A percentile compares a stretch with the other conserved stretches of the same genome.
Conservation (phyloP, 2,888 invertebrate genomes). For the Teleiodes luculella region DNA sequence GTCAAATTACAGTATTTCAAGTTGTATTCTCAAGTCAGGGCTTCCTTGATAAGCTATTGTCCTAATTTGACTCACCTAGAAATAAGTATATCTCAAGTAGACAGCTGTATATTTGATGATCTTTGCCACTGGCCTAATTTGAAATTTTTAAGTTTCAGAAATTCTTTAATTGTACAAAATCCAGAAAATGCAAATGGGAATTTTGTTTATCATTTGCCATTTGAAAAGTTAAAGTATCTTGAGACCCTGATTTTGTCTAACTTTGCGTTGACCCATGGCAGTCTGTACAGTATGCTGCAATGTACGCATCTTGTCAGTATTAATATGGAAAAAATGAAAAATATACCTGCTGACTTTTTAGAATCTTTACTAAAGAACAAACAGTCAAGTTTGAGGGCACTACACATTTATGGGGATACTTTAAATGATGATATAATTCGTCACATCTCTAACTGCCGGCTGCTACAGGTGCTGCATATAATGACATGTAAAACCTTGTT, state of each 20-base stretch:
- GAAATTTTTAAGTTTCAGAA: conserved; percentile 73
- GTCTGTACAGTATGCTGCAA: conserved; percentile 70
- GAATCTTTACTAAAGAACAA: conserved; percentile 67
- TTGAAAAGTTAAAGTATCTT: conserved; percentile 65
- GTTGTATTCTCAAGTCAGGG: conserved; percentile 72
- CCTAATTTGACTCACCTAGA: conserved; percentile 75
- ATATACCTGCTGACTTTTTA: conserved; percentile 71
- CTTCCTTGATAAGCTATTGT: conserved; percentile 70
- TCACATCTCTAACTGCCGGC: conserved; percentile 65
- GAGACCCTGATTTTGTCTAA: conserved; percentile 71
- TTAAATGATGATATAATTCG: conserved; percentile 70
- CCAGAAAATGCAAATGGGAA: conserved; percentile 68
- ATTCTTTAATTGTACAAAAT: conserved; percentile 71
- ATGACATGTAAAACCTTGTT: conserved; percentile 76
- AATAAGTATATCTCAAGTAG: conserved; percentile 77
- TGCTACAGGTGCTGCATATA: conserved; percentile 65
- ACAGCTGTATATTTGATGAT: conserved; percentile 75
- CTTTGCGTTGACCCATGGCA: conserved; percentile 69
- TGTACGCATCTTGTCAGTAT: conserved; percentile 70
- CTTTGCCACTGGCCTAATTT: conserved; percentile 70
- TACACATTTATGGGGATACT: conserved; percentile 73
- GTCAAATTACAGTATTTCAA: conserved; percentile 77
- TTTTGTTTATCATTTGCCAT: conserved; percentile 72
- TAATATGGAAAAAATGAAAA: conserved; percentile 77
- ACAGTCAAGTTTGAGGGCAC: conserved; percentile 58